Base-by-base conservation (phyloP, 2,797 vertebrate genomes). In the Anguilla marmorata region DNA sequence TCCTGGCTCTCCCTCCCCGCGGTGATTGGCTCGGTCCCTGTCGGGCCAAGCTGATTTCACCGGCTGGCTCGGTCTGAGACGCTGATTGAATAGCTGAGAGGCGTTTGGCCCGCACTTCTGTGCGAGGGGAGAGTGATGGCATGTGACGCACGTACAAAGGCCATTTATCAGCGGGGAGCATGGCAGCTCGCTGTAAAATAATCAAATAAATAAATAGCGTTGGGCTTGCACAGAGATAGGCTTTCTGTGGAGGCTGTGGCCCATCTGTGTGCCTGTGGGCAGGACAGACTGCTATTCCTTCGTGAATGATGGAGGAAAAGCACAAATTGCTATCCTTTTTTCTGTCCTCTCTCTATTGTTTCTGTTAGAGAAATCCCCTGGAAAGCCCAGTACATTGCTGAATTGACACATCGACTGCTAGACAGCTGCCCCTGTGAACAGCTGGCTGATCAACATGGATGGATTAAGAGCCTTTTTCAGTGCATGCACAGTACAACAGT, bases 151-250 rank as follows among this genome's bases (percentile, higher is more conserved):
- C 91, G 91, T 91, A 92, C 94, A 92, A 91, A 91, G 90, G 90
- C 91, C 92, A 94, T 94, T 92, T 88, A 94, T 94, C 94, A 94
- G 90, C 84, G 21, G 87, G 33, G 88, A 93, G 92, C 91, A 87
- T 88, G 93, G 90, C 92, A 91, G 93, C 92, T 93, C 89, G 91
- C 94, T 90, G 92, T 92, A 92, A 92, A 91, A 92, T 93, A 94
- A 95, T 95, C 94, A 94, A 95, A 95, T 95, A 92, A 94, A 94
- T 94, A 93, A 94, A 94, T 45, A 16, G 16, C 0, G 19, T 21
- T 6, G 14, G 74, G 79, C 79, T 21, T 24, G 79, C 19, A 45
- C 37, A 9, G 41, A 21, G 33, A 79, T 45, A 4, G 24, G 41
- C 79, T 50, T 24, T 50, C 21, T 82, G 79, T 50, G 24, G 45